Evolutionary conservation across 2,888 invertebrate species (phyloP), one percentile per base, ranked within the genome.

Genomic region (Cactoblastis cactorum): DNA sequence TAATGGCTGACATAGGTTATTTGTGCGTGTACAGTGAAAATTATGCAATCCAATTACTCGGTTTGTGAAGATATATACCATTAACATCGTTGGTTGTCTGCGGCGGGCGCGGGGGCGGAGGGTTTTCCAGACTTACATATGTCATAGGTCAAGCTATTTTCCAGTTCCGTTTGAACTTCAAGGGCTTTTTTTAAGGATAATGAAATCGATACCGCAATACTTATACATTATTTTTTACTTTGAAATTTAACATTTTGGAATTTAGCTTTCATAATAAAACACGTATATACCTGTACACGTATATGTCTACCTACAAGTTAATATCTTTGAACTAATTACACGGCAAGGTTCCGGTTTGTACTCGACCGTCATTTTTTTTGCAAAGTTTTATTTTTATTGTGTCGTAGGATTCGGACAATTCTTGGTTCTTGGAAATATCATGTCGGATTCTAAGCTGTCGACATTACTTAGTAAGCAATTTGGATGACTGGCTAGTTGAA

Each of bases 131-230:
- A 19, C 28, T 14, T 43, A 43, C 15, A 28, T 43, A 43, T 15
- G 43, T 12, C 43, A 43, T 11, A 43, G 43, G 28, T 43, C 28
- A 43, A 24, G 28, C 43, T 43, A 43, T 32, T 28, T 28, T 43
- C 9, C 28, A 8, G 15, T 43, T 17, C 43, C 43, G 28, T 43
- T 17, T 43, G 43, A 43, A 43, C 43, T 28, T 32, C 17, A 5
- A 28, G 28, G 11, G 14, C 14, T 24, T 3, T 28, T n/a, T 43
- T 43, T 28, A 11, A 12, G 1, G 2, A 18, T 28, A 9, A 4
- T 28, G 3, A 4, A 28, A 4, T 28, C 3, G 28, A 9, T 9
- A 28, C 9, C 9, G 9, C 5, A 28, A n/a, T n/a, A n/a, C n/a
- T n/a, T n/a, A n/a, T n/a, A n/a, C n/a, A n/a, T n/a, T n/a, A n/a